A percentile compares a stretch with the other conserved stretches of the same genome.
phyloP scores from a whole-genome alignment of 2,888 invertebrate species.

The Agonopterix subpropinquella region DNA sequence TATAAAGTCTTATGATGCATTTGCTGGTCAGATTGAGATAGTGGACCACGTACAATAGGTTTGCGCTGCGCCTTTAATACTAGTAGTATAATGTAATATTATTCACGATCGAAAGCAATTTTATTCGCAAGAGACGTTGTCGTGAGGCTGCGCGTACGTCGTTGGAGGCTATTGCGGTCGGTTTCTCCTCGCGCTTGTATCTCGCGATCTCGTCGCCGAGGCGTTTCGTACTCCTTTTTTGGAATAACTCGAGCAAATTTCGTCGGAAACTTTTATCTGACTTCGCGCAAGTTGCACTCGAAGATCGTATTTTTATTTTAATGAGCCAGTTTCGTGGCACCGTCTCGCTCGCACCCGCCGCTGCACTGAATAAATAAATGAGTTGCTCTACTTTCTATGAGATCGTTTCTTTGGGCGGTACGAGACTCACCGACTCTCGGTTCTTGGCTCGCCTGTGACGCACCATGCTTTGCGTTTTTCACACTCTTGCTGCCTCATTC shows the following conservation, averaged over 20 bases:
- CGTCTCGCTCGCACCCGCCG: slow-evolving; percentile 58
- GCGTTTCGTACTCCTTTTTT: slow-evolving; percentile 69
- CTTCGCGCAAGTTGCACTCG: slow-evolving; percentile 65
- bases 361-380: slow-evolving; percentile 73
- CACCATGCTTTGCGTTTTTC: slow-evolving; percentile 6
- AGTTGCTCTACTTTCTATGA: slow-evolving; percentile 75
- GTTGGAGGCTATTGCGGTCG: slow-evolving; percentile 55
- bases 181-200: slow-evolving; percentile 62
- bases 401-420: slow-evolving; percentile 67
- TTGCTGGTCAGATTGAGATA: not conserved
- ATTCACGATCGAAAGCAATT: slow-evolving; percentile 38
- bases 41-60: not conserved
- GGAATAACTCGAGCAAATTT: slow-evolving; percentile 75
- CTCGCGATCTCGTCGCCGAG: slow-evolving; percentile 56
- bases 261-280: slow-evolving; percentile 67
- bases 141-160: slow-evolving; percentile 22
- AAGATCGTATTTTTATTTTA: slow-evolving; percentile 73
- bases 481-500: too few species aligned
- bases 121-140: slow-evolving; percentile 10
- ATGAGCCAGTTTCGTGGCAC: slow-evolving; percentile 65
- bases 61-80: not conserved
- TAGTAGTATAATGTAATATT: slow-evolving; percentile 12
- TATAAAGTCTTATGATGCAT: slow-evolving; percentile 12
- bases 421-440: slow-evolving; percentile 27
- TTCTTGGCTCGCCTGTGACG: slow-evolving; percentile 22